phyloP scores from a whole-genome alignment of 2,113 vertebrate species.

The Prionailurus bengalensis region DNA sequence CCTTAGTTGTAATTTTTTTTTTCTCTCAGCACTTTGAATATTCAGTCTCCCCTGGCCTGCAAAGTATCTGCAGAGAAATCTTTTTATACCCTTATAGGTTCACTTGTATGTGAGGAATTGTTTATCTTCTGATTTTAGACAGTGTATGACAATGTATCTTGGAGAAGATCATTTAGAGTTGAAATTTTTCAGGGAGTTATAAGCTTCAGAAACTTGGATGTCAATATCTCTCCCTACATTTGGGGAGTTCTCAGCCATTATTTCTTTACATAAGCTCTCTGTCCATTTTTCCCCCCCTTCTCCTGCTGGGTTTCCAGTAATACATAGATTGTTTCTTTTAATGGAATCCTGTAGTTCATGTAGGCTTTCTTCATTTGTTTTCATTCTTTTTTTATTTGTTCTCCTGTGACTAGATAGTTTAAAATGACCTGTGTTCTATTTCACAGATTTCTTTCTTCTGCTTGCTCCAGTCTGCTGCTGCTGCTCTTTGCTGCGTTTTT shows the following conservation, averaged over 20 bases:
- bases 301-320: background rate
- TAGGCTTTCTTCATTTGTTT: background rate
- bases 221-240: background rate
- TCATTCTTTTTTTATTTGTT: background rate
- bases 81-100: background rate
- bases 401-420: background rate
- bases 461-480: background rate
- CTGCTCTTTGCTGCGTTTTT: background rate
- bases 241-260: background rate
- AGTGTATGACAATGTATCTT: background rate
- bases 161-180: background rate
- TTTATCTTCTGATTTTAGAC: background rate
- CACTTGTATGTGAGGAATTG: background rate
- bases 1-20: background rate
- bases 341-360: background rate
- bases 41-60: background rate
- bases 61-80: background rate
- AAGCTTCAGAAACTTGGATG: background rate
- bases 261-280: background rate
- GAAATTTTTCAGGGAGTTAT: background rate
- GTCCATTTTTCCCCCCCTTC: background rate
- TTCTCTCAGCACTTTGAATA: background rate
- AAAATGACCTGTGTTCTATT: background rate
- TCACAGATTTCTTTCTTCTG: background rate
- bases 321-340: background rate